These are phyloP conservation scores for Equus przewalskii DNA, from an alignment of 2,113 vertebrate species.

Conservation along the genomic window DNA sequence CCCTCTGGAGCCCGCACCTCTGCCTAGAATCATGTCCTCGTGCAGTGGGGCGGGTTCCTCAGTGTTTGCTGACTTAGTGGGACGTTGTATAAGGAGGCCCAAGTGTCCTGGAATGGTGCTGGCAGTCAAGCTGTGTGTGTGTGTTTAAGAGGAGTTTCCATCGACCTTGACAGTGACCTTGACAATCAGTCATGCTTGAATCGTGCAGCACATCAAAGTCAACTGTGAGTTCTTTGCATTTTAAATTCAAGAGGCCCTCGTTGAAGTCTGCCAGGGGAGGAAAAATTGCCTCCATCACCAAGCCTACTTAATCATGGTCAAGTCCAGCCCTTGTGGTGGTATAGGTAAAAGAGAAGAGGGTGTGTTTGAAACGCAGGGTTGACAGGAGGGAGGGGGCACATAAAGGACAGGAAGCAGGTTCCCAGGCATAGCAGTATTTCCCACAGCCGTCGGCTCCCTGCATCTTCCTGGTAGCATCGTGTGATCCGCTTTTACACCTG, in stretches of 20 bases:
- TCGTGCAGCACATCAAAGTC: background rate
- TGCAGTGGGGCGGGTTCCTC: rapidly evolving
- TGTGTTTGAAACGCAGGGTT: too few species aligned
- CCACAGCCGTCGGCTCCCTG: rapidly evolving
- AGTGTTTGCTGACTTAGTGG: background rate
- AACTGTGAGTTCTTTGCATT: background rate
- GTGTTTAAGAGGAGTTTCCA: background rate
- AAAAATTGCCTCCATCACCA: background rate
- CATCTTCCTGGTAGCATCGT: background rate
- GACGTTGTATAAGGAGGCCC: background rate
- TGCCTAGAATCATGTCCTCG: background rate
- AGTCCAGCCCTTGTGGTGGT: rapidly evolving
- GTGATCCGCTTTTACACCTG: background rate
- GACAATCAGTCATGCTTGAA: background rate
- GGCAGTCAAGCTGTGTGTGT: background rate
- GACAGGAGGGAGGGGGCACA: rapidly evolving
- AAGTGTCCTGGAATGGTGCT: too few species aligned
- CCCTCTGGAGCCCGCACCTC: background rate
- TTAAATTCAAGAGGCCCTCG: background rate
- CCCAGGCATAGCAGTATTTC: rapidly evolving
- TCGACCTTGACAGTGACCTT: background rate
- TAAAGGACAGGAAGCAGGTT: background rate
- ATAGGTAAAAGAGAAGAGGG: background rate
- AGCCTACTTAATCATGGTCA: background rate
- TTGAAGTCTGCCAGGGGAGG: background rate